Percentiles rank a stretch among this genome's conserved stretches.
phyloP scores from a whole-genome alignment of 2,113 vertebrate genomes.

The Australoheros scitulus region DNA sequence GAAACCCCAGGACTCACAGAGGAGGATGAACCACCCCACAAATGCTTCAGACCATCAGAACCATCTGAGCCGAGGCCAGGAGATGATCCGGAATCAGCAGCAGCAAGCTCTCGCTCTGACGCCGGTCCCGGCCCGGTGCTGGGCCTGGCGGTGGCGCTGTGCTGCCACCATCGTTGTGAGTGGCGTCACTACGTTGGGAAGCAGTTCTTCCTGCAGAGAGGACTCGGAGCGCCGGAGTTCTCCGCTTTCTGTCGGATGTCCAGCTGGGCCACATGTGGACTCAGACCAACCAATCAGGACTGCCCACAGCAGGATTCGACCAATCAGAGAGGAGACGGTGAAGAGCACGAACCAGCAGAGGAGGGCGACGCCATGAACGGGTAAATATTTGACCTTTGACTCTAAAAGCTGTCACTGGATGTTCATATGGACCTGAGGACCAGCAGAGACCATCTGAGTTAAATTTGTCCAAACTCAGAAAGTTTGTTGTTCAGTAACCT shows the following conservation, averaged over 20 bases:
- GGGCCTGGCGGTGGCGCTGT: constrained; percentile 88
- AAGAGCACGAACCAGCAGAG: constrained; percentile 75
- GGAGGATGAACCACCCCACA: constrained; percentile 76
- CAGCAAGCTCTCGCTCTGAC: background rate
- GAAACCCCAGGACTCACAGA: constrained; percentile 59
- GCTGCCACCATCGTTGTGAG: constrained; percentile 96
- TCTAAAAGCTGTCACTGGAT: fast-evolving
- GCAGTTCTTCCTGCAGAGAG: constrained; percentile 86
- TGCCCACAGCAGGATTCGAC: background rate
- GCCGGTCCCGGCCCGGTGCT: constrained; percentile 2
- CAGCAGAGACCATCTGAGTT: too few species aligned
- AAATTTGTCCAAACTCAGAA: background rate
- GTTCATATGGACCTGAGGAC: background rate
- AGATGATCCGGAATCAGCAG: background rate
- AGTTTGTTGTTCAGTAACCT: background rate
- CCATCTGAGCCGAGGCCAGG: background rate
- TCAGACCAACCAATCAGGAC: constrained; percentile 53
- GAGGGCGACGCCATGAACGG: constrained; percentile 65
- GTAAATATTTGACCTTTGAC: constrained; percentile 67
- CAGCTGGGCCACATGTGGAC: constrained; percentile 97
- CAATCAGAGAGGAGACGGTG: constrained; percentile 22
- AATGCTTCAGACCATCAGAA: constrained; percentile 76
- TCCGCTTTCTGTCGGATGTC: constrained; percentile 93
- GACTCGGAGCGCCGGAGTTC: constrained; percentile 88
- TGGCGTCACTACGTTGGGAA: constrained; percentile 96